Conservation (phyloP, 2,113 vertebrate genomes). For the Speoplatyrhinus poulsoni region DNA sequence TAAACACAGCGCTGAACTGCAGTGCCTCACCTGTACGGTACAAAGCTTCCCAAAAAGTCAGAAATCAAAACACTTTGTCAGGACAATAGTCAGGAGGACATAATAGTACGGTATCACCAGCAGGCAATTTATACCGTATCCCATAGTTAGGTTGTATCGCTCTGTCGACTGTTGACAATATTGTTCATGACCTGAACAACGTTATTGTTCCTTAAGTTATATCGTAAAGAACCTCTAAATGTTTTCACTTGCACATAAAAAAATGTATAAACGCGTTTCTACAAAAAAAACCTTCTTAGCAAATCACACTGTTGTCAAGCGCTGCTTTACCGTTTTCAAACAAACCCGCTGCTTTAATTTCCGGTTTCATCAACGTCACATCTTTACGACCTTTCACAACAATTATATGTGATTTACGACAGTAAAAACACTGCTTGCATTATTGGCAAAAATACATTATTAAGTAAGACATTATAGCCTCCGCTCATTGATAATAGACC, state of each 20-base stretch:
- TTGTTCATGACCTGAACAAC: no score
- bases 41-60: background rate
- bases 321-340: slow-evolving; percentile 70
- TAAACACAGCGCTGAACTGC: background rate
- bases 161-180: no score
- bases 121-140: no score
- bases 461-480: no score
- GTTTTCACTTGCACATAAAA: background rate
- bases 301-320: slow-evolving; percentile 32
- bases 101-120: no score
- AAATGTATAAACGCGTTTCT: no score
- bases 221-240: background rate
- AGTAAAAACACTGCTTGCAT: background rate
- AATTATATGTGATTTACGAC: slow-evolving; percentile 26
- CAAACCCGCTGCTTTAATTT: slow-evolving; percentile 71
- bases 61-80: background rate
- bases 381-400: slow-evolving; percentile 59
- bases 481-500: no score
- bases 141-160: no score
- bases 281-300: background rate
- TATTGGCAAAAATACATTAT: no score
- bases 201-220: background rate
- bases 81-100: no score
- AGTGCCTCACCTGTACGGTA: slow-evolving; percentile 34
- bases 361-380: slow-evolving; percentile 4